These are phyloP conservation scores for Mongoloraphidia duomilia DNA, from an alignment of 2,888 invertebrate species.

Conservation along the genomic window DNA sequence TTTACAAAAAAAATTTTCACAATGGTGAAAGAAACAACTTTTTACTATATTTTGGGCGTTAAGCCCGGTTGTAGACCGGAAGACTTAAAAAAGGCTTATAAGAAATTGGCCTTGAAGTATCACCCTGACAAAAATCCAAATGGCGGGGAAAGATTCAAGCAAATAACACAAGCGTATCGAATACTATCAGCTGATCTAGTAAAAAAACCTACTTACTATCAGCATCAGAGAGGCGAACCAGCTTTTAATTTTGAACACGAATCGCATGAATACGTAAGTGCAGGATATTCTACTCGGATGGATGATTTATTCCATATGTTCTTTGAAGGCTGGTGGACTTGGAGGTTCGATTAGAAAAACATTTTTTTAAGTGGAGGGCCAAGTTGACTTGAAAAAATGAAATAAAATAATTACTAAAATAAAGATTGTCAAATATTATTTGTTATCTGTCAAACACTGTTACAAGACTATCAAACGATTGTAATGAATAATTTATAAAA, in stretches of 20 bases:
- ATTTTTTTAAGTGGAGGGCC: too few relatives aligned
- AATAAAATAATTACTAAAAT: too few relatives aligned
- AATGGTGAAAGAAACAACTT: constrained; percentile 94
- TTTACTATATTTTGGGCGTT: constrained; percentile 88
- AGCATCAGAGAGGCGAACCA: too few relatives aligned
- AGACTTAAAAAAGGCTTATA: constrained; percentile 93
- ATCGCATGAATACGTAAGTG: too few relatives aligned
- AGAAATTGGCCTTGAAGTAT: constrained; percentile 89
- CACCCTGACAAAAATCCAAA: constrained; percentile 97
- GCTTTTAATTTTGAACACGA: too few relatives aligned
- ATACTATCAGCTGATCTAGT: constrained; percentile 90
- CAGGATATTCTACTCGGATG: constrained; percentile 83
- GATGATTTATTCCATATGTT: constrained; percentile 98
- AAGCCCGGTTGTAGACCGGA: constrained; percentile 73
- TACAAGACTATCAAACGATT: too few relatives aligned
- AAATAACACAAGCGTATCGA: constrained; percentile 95
- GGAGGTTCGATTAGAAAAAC: too few relatives aligned
- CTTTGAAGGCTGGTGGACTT: too few relatives aligned
- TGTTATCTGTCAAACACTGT: too few relatives aligned
- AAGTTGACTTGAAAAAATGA: too few relatives aligned
- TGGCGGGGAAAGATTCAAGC: constrained; percentile 93
- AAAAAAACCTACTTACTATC: constrained; percentile 83
- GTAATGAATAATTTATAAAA: too few relatives aligned
- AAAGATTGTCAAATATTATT: too few relatives aligned
- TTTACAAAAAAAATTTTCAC: constrained; percentile 18